Evolutionary conservation across 2,888 invertebrate species (phyloP).

Genomic region (Agrochola circellaris): DNA sequence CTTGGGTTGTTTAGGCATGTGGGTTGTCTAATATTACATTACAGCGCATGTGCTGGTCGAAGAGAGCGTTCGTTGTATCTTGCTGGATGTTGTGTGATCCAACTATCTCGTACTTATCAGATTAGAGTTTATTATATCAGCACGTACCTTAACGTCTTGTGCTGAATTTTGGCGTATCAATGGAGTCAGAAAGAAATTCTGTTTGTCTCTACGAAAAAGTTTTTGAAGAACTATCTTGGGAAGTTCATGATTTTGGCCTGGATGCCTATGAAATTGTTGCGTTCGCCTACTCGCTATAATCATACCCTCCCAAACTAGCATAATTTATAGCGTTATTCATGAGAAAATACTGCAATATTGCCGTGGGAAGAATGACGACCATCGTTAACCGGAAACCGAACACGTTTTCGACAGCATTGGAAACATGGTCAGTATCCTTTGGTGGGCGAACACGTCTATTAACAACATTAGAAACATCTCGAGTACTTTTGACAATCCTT

Average conservation of each 20-base stretch:
- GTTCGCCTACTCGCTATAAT: too few relatives aligned
- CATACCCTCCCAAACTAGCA: not conserved
- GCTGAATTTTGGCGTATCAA: not conserved
- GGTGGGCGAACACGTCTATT: not conserved
- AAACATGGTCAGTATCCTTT: not conserved
- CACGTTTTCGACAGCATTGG: not conserved
- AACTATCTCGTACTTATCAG: not conserved
- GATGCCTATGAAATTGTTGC: not conserved
- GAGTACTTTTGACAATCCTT: conserved; percentile 13
- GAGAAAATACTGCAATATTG: not conserved
- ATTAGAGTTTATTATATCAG: conserved; percentile 12
- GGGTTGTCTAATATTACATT: conserved; percentile 38
- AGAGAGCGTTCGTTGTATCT: conserved; percentile 19
- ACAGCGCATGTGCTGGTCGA: conserved; percentile 17
- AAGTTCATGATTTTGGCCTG: not conserved
- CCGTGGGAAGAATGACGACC: not conserved
- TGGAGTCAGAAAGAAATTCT: not conserved
- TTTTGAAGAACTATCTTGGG: not conserved
- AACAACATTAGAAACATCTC: not conserved
- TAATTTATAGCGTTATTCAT: not conserved
- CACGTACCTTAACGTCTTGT: not conserved
- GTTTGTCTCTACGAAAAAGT: not conserved
- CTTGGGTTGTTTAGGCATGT: conserved; percentile 22
- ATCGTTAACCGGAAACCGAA: not conserved
- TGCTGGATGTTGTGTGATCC: not conserved